Conservation (phyloP, 2,888 invertebrate genomes). For the Zaprionus obscuricornis region DNA sequence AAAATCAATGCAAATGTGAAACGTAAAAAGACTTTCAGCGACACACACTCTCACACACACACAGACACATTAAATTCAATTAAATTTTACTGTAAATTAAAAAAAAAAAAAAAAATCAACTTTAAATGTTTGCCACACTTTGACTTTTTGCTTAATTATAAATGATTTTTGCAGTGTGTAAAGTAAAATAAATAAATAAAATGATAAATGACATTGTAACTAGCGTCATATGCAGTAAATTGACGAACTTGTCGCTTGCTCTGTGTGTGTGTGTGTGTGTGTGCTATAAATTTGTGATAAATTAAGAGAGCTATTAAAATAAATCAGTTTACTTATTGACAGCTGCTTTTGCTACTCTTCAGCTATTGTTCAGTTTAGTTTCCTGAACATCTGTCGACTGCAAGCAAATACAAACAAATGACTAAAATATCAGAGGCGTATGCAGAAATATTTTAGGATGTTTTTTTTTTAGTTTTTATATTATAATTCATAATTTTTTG, state of each 20-base stretch:
- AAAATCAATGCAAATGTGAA: constrained; percentile 32
- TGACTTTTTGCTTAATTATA: constrained; percentile 24
- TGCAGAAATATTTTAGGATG: no score
- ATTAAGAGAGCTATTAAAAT: constrained; percentile 38
- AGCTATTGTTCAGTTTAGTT: background rate
- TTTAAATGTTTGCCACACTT: constrained; percentile 15
- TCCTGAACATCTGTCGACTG: constrained; percentile 27
- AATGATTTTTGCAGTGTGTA: constrained; percentile 25
- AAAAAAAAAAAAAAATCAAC: constrained; percentile 15
- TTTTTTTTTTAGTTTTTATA: no score
- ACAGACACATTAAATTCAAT: constrained; percentile 21
- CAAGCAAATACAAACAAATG: constrained; percentile 37
- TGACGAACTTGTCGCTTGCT: no score
- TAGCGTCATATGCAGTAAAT: constrained; percentile 36
- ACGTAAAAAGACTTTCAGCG: background rate
- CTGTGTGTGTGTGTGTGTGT: background rate
- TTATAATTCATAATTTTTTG: no score
- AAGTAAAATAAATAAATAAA: constrained; percentile 29
- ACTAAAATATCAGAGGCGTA: no score
- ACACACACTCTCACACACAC: constrained; percentile 1
- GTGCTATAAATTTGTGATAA: constrained; percentile 8
- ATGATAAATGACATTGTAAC: constrained; percentile 36
- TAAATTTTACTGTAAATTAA: constrained; percentile 27
- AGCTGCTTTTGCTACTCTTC: no score
- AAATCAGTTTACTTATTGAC: constrained; percentile 18